phyloP scores from a whole-genome alignment of 2,888 invertebrate species.

The Galerucella calmariensis region DNA sequence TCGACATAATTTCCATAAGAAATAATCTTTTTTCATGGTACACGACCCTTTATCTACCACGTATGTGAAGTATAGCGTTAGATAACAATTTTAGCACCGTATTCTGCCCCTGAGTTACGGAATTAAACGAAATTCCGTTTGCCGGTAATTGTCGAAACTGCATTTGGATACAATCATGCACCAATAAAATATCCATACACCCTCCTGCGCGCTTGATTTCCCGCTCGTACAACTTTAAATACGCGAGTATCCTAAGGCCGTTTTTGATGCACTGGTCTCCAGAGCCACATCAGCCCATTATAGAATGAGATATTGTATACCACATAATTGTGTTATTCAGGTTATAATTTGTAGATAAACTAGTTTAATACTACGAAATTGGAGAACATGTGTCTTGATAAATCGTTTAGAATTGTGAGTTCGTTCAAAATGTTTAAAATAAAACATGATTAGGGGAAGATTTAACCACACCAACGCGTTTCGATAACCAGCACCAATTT shows the following conservation, averaged over 20 bases:
- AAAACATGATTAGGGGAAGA: too few species aligned
- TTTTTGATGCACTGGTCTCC: constrained; percentile 21
- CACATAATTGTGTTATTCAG: background rate
- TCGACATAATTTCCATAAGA: background rate
- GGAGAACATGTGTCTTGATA: background rate
- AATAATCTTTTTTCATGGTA: background rate
- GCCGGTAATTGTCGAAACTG: constrained; percentile 51
- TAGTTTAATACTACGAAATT: background rate
- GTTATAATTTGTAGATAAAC: background rate
- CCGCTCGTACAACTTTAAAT: constrained; percentile 30
- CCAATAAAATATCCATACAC: constrained; percentile 46
- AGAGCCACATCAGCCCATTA: constrained; percentile 6
- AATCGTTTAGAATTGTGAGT: background rate
- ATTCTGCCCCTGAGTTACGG: constrained; percentile 23
- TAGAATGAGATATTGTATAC: background rate
- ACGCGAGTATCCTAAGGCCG: constrained; percentile 27
- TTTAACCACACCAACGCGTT: too few species aligned
- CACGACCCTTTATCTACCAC: background rate
- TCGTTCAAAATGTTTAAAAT: too few species aligned
- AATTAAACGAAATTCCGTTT: constrained; percentile 56
- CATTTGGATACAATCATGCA: constrained; percentile 48
- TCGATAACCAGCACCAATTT: too few species aligned
- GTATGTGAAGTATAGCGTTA: background rate
- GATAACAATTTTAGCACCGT: constrained; percentile 11
- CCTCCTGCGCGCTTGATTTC: constrained; percentile 33